A percentile compares a stretch with the other conserved stretches of the same genome.
These are phyloP conservation scores for Drosophila asahinai DNA, from an alignment of 1,140 invertebrate genomes.

Conservation along the genomic window DNA sequence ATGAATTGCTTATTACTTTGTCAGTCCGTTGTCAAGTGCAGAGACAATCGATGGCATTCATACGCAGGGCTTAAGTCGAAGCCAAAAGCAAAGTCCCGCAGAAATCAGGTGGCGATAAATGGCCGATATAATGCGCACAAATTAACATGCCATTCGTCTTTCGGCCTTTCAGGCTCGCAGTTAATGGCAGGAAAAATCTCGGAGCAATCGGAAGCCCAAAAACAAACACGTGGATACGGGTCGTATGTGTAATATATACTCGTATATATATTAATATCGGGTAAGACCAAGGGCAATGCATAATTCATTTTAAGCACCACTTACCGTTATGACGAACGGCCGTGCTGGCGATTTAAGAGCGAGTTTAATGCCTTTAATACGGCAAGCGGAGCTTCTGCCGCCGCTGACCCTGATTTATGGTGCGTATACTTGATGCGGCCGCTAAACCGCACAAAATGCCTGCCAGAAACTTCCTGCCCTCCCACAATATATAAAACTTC, in stretches of 20 bases:
- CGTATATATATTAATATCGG: conserved; percentile 39
- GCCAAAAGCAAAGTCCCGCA: conserved; percentile 9
- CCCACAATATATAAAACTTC: conserved; percentile 53
- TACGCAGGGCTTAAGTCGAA: background rate
- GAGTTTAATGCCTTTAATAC: conserved; percentile 80
- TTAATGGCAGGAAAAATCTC: conserved; percentile 47
- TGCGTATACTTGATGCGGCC: conserved; percentile 78
- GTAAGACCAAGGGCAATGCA: conserved; percentile 54
- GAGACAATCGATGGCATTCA: conserved; percentile 10
- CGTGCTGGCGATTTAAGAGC: conserved; percentile 69
- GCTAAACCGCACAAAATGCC: conserved; percentile 70
- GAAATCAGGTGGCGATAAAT: conserved; percentile 50
- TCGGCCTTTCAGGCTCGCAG: conserved; percentile 3
- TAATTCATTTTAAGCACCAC: conserved; percentile 83
- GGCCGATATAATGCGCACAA: conserved; percentile 62
- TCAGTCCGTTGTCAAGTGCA: conserved; percentile 40
- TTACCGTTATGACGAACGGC: conserved; percentile 74
- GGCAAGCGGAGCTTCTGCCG: conserved; percentile 49
- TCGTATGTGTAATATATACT: conserved; percentile 21
- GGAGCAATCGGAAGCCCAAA: conserved; percentile 29
- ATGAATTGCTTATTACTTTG: conserved; percentile 42
- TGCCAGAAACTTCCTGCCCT: conserved; percentile 39
- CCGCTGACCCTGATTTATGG: conserved; percentile 75
- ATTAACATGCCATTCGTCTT: conserved; percentile 66
- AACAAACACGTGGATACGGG: conserved; percentile 19